Conservation (phyloP, 2,888 invertebrate genomes). For the Calliphora vomitoria region DNA sequence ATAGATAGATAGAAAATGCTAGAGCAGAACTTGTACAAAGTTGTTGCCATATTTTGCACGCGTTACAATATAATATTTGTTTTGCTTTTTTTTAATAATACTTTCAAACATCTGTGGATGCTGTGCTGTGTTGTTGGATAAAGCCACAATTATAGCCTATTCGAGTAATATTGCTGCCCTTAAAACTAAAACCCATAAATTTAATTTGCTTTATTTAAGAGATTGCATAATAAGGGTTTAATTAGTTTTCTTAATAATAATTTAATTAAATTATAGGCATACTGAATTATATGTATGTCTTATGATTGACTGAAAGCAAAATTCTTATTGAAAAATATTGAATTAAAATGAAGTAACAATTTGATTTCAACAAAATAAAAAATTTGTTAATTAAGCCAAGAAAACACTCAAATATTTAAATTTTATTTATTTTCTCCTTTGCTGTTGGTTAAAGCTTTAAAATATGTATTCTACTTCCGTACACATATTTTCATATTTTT, state of each 20-base stretch:
- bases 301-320: no score
- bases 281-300: neutral
- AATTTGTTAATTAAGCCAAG: slow-evolving; percentile 1
- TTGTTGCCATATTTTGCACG: slow-evolving; percentile 54
- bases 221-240: slow-evolving; percentile 36
- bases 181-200: neutral
- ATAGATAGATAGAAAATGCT: neutral
- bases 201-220: neutral
- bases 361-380: neutral
- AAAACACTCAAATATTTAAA: neutral
- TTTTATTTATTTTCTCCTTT: neutral
- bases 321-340: neutral
- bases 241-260: slow-evolving; percentile 21
- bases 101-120: slow-evolving; percentile 60
- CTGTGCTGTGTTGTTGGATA: slow-evolving; percentile 24
- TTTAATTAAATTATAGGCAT: neutral
- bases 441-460: slow-evolving; percentile 15
- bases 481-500: slow-evolving; percentile 1
- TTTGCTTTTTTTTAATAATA: slow-evolving; percentile 56
- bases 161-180: slow-evolving; percentile 32
- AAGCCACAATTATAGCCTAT: slow-evolving; percentile 53
- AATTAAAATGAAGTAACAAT: neutral
- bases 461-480: slow-evolving; percentile 47
- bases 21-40: slow-evolving; percentile 26
- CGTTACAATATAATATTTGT: slow-evolving; percentile 48